Conservation (phyloP, 2,888 invertebrate genomes). For the Mylabris sibirica region DNA sequence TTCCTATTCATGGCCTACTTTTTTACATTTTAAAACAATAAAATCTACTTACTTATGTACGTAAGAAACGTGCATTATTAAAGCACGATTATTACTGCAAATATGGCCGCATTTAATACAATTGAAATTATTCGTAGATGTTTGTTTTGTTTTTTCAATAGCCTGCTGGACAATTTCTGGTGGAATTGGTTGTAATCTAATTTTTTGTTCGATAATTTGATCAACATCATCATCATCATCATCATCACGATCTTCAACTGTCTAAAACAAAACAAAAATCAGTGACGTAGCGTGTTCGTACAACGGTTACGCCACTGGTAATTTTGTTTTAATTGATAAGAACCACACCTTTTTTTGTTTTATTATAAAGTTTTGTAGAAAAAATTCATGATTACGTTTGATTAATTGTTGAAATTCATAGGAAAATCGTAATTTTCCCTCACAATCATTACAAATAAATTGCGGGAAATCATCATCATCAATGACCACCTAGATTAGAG, state of each 20-base stretch:
- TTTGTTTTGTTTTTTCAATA: constrained; percentile 41
- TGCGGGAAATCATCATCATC: constrained; percentile 39
- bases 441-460: constrained; percentile 44
- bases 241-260: neutral
- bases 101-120: constrained; percentile 50
- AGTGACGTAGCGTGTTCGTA: constrained; percentile 14
- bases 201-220: neutral
- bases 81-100: constrained; percentile 43
- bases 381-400: constrained; percentile 20
- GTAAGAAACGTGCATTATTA: constrained; percentile 51
- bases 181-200: constrained; percentile 41
- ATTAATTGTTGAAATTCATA: constrained; percentile 47
- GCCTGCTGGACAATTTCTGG: constrained; percentile 43
- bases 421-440: constrained; percentile 45
- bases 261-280: constrained; percentile 6
- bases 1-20: neutral
- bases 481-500: constrained; percentile 26
- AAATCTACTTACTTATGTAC: constrained; percentile 49
- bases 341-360: neutral
- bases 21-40: neutral
- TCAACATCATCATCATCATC: neutral
- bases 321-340: constrained; percentile 31
- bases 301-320: constrained; percentile 16
- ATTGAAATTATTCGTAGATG: constrained; percentile 40
- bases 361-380: neutral